phyloP scores from a whole-genome alignment of 1,140 invertebrate species.

The Acromyrmex heyeri region DNA sequence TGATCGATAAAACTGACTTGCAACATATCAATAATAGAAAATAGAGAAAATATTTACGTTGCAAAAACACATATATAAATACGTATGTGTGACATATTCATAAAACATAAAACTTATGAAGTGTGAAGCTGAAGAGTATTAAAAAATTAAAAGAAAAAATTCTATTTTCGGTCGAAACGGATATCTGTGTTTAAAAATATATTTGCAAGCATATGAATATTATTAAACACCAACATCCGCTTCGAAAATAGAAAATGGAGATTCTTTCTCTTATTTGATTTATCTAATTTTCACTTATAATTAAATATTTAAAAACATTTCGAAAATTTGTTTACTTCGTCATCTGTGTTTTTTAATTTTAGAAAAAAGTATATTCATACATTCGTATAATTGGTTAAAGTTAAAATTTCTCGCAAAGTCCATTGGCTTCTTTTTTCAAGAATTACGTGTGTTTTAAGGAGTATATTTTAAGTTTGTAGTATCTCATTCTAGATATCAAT shows the following conservation, averaged over 20 bases:
- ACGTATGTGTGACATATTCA: not conserved
- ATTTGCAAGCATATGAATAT: no score
- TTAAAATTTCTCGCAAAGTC: not conserved
- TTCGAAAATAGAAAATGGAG: no score
- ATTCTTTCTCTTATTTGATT: no score
- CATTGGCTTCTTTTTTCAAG: not conserved
- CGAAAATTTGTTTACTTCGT: not conserved
- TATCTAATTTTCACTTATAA: no score
- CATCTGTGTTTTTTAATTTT: not conserved
- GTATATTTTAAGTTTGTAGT: not conserved
- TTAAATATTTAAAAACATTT: no score
- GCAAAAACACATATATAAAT: not conserved
- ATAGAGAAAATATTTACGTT: not conserved
- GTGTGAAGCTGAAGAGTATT: not conserved
- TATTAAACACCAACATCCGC: no score
- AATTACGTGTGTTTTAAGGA: not conserved
- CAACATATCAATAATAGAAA: not conserved
- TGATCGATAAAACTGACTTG: conserved; percentile 29
- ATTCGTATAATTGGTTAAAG: not conserved
- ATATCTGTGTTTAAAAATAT: no score
- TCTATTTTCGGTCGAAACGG: no score
- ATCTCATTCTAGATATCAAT: conserved; percentile 35
- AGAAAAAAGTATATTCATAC: not conserved
- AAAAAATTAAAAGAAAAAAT: no score
- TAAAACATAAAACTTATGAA: not conserved